These are phyloP conservation scores for Acrocephalus kingi DNA, from an alignment of 2,113 vertebrate genomes.

Conservation along the genomic window DNA sequence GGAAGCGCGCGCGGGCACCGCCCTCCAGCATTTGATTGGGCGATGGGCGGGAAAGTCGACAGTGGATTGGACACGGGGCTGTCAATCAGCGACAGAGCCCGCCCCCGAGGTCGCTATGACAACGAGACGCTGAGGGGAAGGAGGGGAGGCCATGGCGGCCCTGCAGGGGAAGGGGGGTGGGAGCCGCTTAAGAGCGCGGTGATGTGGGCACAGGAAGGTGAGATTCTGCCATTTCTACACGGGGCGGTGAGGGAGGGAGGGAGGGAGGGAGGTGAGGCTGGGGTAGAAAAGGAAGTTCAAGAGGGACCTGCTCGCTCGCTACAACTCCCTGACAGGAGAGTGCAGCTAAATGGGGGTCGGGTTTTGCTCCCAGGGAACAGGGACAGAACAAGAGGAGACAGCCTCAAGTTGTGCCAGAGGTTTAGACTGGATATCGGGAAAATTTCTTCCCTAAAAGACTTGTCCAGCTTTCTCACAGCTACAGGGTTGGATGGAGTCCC, in stretches of 20 bases:
- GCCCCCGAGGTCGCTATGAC: background rate
- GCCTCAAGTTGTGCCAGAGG: too few relatives aligned
- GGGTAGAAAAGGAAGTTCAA: background rate
- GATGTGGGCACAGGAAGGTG: background rate
- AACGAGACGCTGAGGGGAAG: background rate
- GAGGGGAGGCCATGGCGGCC: background rate
- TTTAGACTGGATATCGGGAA: background rate
- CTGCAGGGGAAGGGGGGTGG: accelerated
- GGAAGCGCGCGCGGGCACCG: background rate
- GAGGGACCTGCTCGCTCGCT: background rate
- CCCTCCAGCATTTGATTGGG: background rate
- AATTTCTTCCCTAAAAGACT: background rate
- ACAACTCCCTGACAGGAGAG: background rate
- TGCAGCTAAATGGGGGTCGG: too few relatives aligned
- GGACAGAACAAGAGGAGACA: background rate
- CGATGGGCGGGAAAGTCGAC: accelerated
- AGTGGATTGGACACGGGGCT: accelerated
- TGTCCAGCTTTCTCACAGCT: background rate
- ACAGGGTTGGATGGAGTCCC: background rate
- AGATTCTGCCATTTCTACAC: background rate
- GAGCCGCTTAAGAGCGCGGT: accelerated
- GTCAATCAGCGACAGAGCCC: accelerated
- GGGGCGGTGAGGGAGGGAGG: too few relatives aligned
- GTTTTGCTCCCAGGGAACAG: background rate
- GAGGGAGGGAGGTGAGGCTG: background rate